Evolutionary conservation across 2,797 vertebrate genomes (phyloP).

Genomic region (Mycteria americana): DNA sequence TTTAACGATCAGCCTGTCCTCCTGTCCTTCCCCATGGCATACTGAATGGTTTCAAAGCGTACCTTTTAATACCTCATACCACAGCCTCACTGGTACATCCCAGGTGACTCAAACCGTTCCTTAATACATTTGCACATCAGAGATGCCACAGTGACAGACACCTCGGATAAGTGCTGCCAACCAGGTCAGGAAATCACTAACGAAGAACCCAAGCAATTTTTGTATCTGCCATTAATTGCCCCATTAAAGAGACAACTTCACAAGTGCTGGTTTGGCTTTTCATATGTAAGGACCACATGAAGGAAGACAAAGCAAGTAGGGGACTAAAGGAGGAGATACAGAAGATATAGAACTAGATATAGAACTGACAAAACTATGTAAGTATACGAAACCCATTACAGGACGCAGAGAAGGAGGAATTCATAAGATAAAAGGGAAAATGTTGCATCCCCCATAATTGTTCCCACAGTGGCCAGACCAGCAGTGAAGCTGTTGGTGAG

Average conservation of each 20-base stretch:
- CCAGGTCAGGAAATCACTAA: not conserved
- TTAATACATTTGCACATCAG: not conserved
- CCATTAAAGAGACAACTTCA: not conserved
- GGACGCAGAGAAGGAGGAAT: not conserved
- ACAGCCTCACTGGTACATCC: not conserved
- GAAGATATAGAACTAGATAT: not conserved
- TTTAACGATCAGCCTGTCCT: not conserved
- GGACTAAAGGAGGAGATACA: not conserved
- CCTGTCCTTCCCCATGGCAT: not conserved
- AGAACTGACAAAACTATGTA: not conserved
- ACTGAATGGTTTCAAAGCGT: not conserved
- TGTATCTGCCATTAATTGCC: not conserved
- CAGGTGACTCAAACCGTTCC: not conserved
- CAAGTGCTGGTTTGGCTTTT: not conserved
- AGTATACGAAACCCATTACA: not conserved
- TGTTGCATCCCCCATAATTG: accelerated
- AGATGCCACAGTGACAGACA: not conserved
- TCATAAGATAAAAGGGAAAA: not conserved
- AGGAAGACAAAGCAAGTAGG: not conserved
- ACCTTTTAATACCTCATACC: not conserved
- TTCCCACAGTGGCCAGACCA: not conserved
- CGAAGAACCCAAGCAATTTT: not conserved
- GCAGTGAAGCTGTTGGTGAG: not conserved
- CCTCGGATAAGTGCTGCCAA: not conserved
- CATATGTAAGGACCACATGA: not conserved